These are phyloP conservation scores for Heliconius ethilla DNA, from an alignment of 2,888 invertebrate species.

Conservation along the genomic window DNA sequence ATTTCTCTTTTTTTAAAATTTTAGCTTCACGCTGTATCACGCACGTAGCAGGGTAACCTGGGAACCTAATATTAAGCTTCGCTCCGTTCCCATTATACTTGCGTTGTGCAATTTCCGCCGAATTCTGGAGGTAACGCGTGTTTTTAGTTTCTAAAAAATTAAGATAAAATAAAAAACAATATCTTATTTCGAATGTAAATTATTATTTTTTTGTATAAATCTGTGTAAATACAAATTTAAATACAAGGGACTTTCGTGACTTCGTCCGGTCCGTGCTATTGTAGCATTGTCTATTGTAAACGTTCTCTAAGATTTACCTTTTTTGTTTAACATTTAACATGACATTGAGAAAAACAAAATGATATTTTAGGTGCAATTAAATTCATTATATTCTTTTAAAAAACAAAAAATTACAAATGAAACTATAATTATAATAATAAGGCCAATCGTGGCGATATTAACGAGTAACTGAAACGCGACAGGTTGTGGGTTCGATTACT, in stretches of 20 bases:
- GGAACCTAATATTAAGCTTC: too few relatives aligned
- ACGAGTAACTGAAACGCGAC: too few relatives aligned
- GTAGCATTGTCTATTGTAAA: background rate
- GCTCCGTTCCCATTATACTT: too few relatives aligned
- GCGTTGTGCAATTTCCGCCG: too few relatives aligned
- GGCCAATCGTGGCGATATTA: too few relatives aligned
- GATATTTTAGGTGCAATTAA: background rate
- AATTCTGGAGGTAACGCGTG: too few relatives aligned
- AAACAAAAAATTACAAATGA: background rate
- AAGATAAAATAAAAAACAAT: background rate
- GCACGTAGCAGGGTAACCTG: too few relatives aligned
- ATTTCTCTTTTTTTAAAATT: background rate
- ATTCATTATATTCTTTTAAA: background rate
- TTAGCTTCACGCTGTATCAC: background rate
- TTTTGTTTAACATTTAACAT: background rate
- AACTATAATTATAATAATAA: background rate
- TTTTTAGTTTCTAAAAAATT: too few relatives aligned
- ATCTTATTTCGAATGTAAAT: background rate
- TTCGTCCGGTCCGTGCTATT: background rate
- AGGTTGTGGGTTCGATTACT: too few relatives aligned
- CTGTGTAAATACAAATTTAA: background rate
- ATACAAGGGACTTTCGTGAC: background rate
- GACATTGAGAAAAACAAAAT: constrained; percentile 2
- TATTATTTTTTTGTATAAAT: background rate
- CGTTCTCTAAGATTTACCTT: constrained; percentile 1